Evolutionary conservation across 2,797 vertebrate species (phyloP).

Genomic region (Phoeniculus purpureus): DNA sequence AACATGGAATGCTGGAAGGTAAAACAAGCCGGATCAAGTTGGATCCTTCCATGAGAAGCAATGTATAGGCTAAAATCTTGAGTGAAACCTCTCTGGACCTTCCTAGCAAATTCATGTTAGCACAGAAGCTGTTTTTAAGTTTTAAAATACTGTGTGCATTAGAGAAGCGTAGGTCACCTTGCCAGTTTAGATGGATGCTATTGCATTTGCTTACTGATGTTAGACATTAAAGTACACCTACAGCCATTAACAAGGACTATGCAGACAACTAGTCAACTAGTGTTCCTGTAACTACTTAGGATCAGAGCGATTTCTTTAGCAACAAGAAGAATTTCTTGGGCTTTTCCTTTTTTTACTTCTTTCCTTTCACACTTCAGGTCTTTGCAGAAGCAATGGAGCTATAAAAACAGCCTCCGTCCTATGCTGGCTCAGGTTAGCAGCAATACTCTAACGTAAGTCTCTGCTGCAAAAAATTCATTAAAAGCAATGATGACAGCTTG

Average conservation of each 20-base stretch:
- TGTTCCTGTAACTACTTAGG: neutral
- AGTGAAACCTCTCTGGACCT: neutral
- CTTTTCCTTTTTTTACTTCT: neutral
- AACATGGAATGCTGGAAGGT: neutral
- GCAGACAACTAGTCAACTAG: neutral
- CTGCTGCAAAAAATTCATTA: slow-evolving; percentile 12
- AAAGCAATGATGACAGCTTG: slow-evolving; percentile 25
- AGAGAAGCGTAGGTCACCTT: neutral
- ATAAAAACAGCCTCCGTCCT: neutral
- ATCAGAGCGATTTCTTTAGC: neutral
- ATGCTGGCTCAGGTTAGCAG: neutral
- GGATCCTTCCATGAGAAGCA: neutral
- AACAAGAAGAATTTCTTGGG: rapidly evolving
- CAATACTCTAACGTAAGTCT: neutral
- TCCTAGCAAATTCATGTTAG: neutral
- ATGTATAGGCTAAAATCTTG: neutral
- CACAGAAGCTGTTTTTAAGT: neutral
- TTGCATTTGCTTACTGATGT: neutral
- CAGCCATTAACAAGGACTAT: neutral
- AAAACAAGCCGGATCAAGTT: neutral
- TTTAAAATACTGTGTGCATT: neutral
- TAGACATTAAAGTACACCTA: neutral
- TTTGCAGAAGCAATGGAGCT: neutral
- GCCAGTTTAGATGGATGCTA: neutral
- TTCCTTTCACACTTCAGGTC: neutral